A percentile compares a stretch with the other conserved stretches of the same genome.
phyloP scores from a whole-genome alignment of 2,113 vertebrate genomes.

The Pelmatolapia mariae region DNA sequence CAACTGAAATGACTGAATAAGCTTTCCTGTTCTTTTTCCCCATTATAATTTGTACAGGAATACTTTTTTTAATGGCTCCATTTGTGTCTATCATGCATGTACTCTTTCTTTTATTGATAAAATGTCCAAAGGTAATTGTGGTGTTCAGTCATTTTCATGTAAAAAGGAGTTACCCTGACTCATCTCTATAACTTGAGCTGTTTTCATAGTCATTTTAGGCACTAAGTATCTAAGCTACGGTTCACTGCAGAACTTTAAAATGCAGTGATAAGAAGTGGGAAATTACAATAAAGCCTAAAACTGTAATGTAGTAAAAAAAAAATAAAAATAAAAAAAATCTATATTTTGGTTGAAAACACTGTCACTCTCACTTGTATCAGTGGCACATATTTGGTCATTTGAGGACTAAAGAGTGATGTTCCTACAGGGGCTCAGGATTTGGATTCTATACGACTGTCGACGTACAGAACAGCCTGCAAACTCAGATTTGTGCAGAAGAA shows the following conservation, averaged over 20 bases:
- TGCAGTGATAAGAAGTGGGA: background rate
- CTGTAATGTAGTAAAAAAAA: background rate
- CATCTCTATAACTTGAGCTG: background rate
- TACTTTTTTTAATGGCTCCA: background rate
- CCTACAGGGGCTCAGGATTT: slow-evolving; percentile 90
- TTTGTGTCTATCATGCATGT: background rate
- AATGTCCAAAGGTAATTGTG: background rate
- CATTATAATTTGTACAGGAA: background rate
- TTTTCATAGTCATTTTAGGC: background rate
- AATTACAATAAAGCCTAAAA: background rate
- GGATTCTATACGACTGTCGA: slow-evolving; percentile 96
- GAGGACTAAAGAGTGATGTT: slow-evolving; percentile 10
- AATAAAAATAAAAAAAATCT: background rate
- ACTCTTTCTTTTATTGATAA: background rate
- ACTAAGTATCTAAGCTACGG: background rate
- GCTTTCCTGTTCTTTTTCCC: background rate
- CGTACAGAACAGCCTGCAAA: slow-evolving; percentile 97
- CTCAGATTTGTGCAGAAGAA: slow-evolving; percentile 98
- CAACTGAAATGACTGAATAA: background rate
- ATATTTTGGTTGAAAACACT: background rate
- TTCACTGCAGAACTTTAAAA: background rate
- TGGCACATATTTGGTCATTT: background rate
- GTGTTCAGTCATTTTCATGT: background rate
- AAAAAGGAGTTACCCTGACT: background rate
- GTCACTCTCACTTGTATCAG: background rate